phyloP scores from a whole-genome alignment of 2,797 vertebrate species.

The Neosalanx taihuensis region DNA sequence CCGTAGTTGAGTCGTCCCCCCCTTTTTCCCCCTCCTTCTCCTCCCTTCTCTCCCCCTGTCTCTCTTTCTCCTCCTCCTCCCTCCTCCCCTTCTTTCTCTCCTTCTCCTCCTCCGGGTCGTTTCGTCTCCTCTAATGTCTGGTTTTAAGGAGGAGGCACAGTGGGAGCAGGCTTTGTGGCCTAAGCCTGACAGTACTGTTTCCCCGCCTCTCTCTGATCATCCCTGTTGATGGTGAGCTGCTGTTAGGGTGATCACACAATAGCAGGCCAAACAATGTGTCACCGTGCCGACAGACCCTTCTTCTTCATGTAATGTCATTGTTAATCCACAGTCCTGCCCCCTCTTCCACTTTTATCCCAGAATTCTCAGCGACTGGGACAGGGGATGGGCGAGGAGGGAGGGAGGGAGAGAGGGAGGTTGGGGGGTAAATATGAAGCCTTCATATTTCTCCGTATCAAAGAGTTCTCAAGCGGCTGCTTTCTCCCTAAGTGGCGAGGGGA shows the following conservation, averaged over 20 bases:
- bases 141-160: constrained; percentile 84
- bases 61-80: constrained; percentile 42
- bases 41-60: constrained; percentile 48
- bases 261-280: constrained; percentile 85
- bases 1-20: constrained; percentile 85
- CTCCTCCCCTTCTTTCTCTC: constrained; percentile 57
- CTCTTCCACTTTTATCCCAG: constrained; percentile 60
- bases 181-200: constrained; percentile 89
- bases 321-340: constrained; percentile 79
- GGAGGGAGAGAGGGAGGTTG: constrained; percentile 2
- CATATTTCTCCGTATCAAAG: constrained; percentile 74
- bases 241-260: constrained; percentile 85
- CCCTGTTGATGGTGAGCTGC: constrained; percentile 82
- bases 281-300: constrained; percentile 82
- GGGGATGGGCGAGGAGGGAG: not conserved
- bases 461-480: constrained; percentile 66
- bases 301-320: constrained; percentile 80
- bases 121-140: constrained; percentile 83
- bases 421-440: constrained; percentile 67
- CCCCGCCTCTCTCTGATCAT: constrained; percentile 96
- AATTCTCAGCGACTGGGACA: constrained; percentile 35
- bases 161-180: constrained; percentile 88
- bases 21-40: constrained; percentile 46
- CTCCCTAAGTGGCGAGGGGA: constrained; percentile 65
- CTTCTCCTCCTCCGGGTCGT: constrained; percentile 62